A percentile compares a stretch with the other conserved stretches of the same genome.
phyloP scores from a whole-genome alignment of 2,797 vertebrate genomes.

The Xerus rutilus region DNA sequence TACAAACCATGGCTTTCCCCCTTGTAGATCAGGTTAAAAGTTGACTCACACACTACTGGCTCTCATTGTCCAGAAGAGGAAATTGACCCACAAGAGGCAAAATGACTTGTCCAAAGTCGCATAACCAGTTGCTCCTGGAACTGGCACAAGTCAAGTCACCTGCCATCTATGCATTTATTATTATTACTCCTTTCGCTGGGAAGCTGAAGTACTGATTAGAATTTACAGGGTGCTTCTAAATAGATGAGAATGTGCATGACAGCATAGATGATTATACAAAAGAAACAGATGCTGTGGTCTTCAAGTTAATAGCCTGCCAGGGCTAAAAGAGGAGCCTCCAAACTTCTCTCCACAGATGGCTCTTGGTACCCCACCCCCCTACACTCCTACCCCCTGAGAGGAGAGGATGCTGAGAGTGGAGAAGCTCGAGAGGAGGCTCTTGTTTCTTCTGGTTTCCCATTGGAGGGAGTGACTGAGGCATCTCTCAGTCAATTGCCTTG shows the following conservation, averaged over 20 bases:
- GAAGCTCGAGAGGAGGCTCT: background rate
- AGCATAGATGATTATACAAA: constrained; percentile 67
- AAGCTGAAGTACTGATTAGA: constrained; percentile 6
- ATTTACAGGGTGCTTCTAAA: constrained; percentile 12
- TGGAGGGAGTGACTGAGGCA: constrained; percentile 9
- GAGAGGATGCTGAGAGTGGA: background rate
- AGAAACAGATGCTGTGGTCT: constrained; percentile 73
- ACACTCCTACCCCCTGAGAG: background rate
- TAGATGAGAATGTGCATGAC: constrained; percentile 55
- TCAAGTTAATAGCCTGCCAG: constrained; percentile 69
- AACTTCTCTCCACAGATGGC: constrained; percentile 65
- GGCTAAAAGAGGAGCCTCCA: constrained; percentile 67
- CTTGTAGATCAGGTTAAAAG: background rate
- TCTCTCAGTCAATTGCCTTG: constrained; percentile 54
- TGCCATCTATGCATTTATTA: background rate
- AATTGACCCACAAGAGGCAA: background rate
- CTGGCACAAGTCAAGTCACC: background rate
- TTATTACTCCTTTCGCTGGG: background rate
- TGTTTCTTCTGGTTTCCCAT: background rate
- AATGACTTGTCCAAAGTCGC: background rate
- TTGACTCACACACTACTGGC: background rate
- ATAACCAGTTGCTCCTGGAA: background rate
- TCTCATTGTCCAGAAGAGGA: background rate
- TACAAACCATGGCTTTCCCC: background rate
- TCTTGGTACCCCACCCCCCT: background rate